These are phyloP conservation scores for Drosophila paranaensis DNA, from an alignment of 2,888 invertebrate species.

Conservation along the genomic window DNA sequence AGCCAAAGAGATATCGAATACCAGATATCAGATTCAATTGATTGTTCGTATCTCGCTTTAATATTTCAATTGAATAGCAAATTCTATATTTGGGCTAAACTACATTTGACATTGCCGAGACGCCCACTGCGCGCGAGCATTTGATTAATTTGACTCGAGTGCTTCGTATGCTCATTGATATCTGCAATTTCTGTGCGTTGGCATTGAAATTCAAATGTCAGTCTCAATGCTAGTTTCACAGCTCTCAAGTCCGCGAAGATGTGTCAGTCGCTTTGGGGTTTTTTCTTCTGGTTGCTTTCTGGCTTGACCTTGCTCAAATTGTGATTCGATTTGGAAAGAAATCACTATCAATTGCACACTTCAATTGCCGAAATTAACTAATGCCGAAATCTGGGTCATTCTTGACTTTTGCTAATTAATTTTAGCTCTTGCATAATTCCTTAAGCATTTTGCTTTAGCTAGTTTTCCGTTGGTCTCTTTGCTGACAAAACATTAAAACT, in stretches of 20 bases:
- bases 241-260: conserved; percentile 62
- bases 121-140: conserved; percentile 60
- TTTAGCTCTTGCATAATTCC: conserved; percentile 46
- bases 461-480: not conserved
- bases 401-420: conserved; percentile 13
- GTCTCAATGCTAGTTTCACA: conserved; percentile 51
- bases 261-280: conserved; percentile 52
- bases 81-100: conserved; percentile 30
- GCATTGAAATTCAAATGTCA: conserved; percentile 70
- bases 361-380: not conserved
- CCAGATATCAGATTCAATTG: conserved; percentile 11
- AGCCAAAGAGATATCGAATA: not conserved
- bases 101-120: conserved; percentile 69
- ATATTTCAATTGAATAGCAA: conserved; percentile 50
- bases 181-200: conserved; percentile 72
- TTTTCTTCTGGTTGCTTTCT: conserved; percentile 3
- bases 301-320: conserved; percentile 6
- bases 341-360: conserved; percentile 1
- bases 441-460: not conserved
- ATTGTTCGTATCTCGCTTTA: conserved; percentile 38
- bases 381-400: not conserved
- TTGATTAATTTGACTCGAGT: conserved; percentile 13
- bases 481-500: conserved; percentile 39
- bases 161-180: conserved; percentile 20
- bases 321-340: conserved; percentile 28